Conservation (phyloP, 2,797 vertebrate species). For the Argya squamiceps region DNA sequence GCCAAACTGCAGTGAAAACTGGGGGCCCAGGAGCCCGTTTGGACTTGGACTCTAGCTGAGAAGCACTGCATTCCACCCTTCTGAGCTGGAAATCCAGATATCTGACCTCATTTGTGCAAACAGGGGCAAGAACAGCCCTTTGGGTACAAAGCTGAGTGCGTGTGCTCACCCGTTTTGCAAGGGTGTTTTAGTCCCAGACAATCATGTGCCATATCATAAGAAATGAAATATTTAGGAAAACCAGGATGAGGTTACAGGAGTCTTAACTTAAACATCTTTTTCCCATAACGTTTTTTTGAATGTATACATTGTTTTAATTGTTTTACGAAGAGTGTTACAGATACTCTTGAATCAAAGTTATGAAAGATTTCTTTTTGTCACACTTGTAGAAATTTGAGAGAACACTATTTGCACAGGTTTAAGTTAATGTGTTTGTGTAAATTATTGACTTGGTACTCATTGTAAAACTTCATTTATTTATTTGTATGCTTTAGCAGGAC, state of each 20-base stretch:
- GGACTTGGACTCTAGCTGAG: background rate
- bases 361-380: background rate
- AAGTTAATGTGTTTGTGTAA: conserved; percentile 36
- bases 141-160: background rate
- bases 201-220: background rate
- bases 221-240: background rate
- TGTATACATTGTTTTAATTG: background rate
- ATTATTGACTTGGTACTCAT: conserved; percentile 16
- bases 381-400: background rate
- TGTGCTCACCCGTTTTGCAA: background rate
- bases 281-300: background rate
- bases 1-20: background rate
- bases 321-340: background rate
- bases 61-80: background rate
- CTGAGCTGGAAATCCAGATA: background rate
- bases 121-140: background rate
- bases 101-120: background rate
- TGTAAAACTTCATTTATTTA: conserved; percentile 42
- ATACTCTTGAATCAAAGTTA: background rate
- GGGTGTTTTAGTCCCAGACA: background rate
- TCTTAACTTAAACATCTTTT: background rate
- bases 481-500: conserved; percentile 49
- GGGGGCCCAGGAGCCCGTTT: background rate
- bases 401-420: background rate
- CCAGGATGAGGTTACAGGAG: background rate